Evolutionary conservation across 2,888 invertebrate species (phyloP), one percentile per base, ranked within the genome.

Genomic region (Limenitis camilla): DNA sequence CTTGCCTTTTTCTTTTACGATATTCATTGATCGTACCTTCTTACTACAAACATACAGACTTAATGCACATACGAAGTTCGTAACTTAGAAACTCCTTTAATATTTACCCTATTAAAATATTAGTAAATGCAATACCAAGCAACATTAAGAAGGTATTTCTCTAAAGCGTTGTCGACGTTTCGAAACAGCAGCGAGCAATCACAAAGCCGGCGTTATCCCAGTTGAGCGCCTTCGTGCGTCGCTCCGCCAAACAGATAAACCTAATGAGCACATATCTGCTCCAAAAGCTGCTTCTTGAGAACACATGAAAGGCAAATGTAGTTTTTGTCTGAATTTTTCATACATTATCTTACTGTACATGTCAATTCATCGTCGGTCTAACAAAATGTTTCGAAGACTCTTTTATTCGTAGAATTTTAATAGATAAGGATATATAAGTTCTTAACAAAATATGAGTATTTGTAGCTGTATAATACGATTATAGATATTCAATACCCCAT

Each of bases 161-260:
- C 56, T 57, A 58, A 54, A 51, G 54, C 38, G 30, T 43, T 47
- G 48, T 32, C 43, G 50, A 45, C 41, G 53, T 45, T 55, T 52
- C 53, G 58, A 60, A 60, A 53, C 60, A 60, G 47, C 58, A 51
- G 52, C 52, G 56, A 55, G 53, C 58, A 53, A 64, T 62, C 74
- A 78, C 77, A 81, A 81, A 80, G 76, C 74, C 74, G 56, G 3
- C 53, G 68, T 79, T 78, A 81, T 78, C 76, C 78, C 74, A 69
- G 69, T 73, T 78, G 76, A 80, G 77, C 76, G 72, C 69, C 60
- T 71, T 70, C 78, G 77, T 76, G 78, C 68, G 53, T 56, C 64
- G 60, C 61, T 62, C 61, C 53, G 53, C 62, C 65, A 66, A 66
- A 66, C 67, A 74, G 78, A 81, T 79, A 78, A 76, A 76, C 69